phyloP scores from a whole-genome alignment of 2,888 invertebrate genomes.

The Drosophila infuscata region DNA sequence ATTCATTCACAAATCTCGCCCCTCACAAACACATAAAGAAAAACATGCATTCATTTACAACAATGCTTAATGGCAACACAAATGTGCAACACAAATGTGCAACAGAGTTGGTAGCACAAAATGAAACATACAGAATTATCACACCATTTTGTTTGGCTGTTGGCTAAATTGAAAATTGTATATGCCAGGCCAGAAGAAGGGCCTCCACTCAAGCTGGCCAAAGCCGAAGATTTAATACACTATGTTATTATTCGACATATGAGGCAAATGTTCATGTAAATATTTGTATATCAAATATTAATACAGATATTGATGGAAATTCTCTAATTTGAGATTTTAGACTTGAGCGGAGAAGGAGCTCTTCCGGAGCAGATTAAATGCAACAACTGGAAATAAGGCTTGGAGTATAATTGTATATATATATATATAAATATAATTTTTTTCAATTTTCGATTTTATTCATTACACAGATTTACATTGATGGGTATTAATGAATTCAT shows the following conservation, averaged over 20 bases:
- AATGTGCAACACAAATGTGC: background rate
- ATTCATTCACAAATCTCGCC: background rate
- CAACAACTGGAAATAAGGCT: background rate
- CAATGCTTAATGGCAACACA: background rate
- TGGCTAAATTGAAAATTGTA: slow-evolving; percentile 8
- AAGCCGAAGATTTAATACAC: background rate
- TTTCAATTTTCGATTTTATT: background rate
- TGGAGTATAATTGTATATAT: background rate
- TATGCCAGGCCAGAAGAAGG: background rate
- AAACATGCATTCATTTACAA: background rate
- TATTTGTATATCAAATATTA: no score
- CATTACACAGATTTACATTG: background rate
- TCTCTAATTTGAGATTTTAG: no score
- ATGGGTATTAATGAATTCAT: background rate
- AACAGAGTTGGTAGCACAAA: background rate
- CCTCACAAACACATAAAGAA: background rate
- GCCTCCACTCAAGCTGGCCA: background rate
- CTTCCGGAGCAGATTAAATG: background rate
- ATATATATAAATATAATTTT: no score
- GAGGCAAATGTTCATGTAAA: background rate
- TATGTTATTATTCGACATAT: background rate
- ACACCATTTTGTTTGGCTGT: slow-evolving; percentile 1
- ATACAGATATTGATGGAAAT: no score
- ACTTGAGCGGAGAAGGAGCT: no score
- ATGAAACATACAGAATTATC: slow-evolving; percentile 1